Base-by-base conservation (phyloP, 2,888 invertebrate species). In the Plagodis dolabraria region DNA sequence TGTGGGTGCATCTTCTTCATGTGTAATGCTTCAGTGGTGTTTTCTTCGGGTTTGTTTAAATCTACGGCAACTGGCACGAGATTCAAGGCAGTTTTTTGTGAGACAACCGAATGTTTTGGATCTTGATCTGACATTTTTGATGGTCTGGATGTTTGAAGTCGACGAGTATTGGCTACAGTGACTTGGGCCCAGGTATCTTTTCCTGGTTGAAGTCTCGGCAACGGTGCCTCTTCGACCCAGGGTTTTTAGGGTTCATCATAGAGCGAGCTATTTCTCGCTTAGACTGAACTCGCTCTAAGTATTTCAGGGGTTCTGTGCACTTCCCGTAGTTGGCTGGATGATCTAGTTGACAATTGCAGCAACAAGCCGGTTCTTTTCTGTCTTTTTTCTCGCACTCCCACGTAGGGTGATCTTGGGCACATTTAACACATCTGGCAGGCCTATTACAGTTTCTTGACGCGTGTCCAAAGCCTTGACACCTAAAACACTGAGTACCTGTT, bases 391-490 rank as follows among this genome's bases (percentile, higher is more conserved):
- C 45, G 40, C 58, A 58, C 8, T 58, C 46, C 34, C 38, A 47
- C 0, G 58, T 53, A 33, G 47, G 42, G 36, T 58, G 58, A n/a
- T 12, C 35, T 43, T n/a, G 35, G 9, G 55, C 11, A 38, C 53
- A 60, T 34, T 63, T 58, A 5, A 58, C 62, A 11, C 58, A 62
- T 9, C 57, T 38, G 0, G 54, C 47, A 7, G 38, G 36, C 40
- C 47, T 47, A 35, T 58, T 57, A 45, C 57, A 61, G 43, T 61
- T 61, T 9, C 34, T 44, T 0, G 60, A 53, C 5, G 60, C 53
- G 47, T 61, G 53, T 1, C 61, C 61, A 53, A 61, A 61, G 7
- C 49, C 49, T 42, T 56, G 57, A 44, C 57, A 61, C 22, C 60
- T 42, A 22, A 22, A 22, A 22, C 22, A 22, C 22, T 22, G 22